These are phyloP conservation scores for Scomber japonicus DNA, from an alignment of 2,113 vertebrate species.

Conservation along the genomic window DNA sequence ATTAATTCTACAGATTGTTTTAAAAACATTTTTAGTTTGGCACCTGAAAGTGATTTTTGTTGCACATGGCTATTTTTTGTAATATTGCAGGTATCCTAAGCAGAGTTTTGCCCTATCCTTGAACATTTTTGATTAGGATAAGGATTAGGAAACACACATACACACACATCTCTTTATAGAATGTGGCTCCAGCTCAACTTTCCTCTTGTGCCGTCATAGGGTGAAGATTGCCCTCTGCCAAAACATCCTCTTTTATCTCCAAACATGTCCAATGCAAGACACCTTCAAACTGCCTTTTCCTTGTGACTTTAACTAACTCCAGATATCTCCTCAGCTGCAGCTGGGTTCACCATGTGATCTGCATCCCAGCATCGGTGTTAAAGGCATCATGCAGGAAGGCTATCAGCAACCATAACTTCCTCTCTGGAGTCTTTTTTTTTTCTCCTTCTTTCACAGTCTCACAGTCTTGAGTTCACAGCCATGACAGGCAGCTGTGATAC, in stretches of 20 bases:
- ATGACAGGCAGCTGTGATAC: constrained; percentile 56
- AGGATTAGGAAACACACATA: constrained; percentile 24
- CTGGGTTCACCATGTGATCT: constrained; percentile 22
- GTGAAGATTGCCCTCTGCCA: constrained; percentile 21
- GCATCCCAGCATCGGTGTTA: constrained; percentile 32
- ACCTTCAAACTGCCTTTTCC: constrained; percentile 22
- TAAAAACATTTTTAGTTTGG: no score
- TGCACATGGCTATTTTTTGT: not conserved
- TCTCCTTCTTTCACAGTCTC: not conserved
- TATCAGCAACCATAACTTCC: constrained; percentile 4
- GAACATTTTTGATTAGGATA: not conserved
- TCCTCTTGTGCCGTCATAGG: constrained; percentile 2
- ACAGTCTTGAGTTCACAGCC: constrained; percentile 38
- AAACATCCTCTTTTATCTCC: constrained; percentile 35
- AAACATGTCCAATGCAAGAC: constrained; percentile 31
- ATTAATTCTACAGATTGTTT: no score
- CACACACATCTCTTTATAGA: not conserved
- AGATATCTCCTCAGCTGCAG: constrained; percentile 33
- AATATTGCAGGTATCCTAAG: not conserved
- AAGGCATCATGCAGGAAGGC: constrained; percentile 19
- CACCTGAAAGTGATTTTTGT: no score
- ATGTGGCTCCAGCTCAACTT: not conserved
- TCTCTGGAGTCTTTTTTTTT: constrained; percentile 13
- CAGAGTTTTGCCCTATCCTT: not conserved
- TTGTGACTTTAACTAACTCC: constrained; percentile 27